These are phyloP conservation scores for Brenthis daphne DNA, from an alignment of 2,888 invertebrate species.

Conservation along the genomic window DNA sequence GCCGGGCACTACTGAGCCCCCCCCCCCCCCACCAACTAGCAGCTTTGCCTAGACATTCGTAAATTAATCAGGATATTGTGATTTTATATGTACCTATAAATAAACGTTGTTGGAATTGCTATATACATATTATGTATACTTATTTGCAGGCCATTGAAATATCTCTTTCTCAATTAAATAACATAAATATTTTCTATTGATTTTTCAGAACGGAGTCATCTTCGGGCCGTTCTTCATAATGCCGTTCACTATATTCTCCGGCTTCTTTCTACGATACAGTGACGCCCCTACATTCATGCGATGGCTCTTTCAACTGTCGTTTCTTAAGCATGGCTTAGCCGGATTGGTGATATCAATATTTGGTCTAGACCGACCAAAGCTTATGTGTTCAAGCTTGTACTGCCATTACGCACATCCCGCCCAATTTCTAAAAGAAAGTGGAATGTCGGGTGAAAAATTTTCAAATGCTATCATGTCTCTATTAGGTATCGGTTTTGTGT, in stretches of 20 bases:
- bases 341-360: slow-evolving; percentile 91
- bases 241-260: slow-evolving; percentile 95
- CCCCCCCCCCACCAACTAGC: too few species aligned
- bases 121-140: too few species aligned
- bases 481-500: slow-evolving; percentile 82
- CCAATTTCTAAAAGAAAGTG: slow-evolving; percentile 88
- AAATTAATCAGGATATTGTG: too few species aligned
- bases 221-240: slow-evolving; percentile 93
- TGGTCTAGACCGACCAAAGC: slow-evolving; percentile 88
- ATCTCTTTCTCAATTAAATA: background rate
- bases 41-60: too few species aligned
- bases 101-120: too few species aligned
- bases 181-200: slow-evolving; percentile 32
- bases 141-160: background rate
- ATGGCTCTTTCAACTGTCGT: slow-evolving; percentile 94
- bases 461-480: slow-evolving; percentile 85
- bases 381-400: slow-evolving; percentile 88
- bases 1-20: too few species aligned
- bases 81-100: too few species aligned
- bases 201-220: slow-evolving; percentile 92
- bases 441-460: slow-evolving; percentile 86
- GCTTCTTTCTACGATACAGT: slow-evolving; percentile 93
- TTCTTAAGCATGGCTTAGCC: slow-evolving; percentile 93
- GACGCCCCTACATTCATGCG: slow-evolving; percentile 90
- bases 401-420: slow-evolving; percentile 88